Conservation (phyloP, 1,140 invertebrate genomes). For the Drosophila takahashii region DNA sequence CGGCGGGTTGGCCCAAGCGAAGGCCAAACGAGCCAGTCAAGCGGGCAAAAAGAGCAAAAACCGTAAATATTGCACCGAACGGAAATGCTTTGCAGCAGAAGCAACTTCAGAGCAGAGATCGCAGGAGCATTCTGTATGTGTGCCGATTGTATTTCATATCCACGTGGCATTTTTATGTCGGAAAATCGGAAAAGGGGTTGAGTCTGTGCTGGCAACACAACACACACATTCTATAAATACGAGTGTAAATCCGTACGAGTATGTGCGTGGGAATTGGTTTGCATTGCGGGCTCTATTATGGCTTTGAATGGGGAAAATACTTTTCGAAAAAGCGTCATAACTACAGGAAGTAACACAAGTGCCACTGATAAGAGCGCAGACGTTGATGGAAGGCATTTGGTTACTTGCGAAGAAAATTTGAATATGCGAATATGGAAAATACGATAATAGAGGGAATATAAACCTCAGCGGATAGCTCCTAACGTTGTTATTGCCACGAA, state of each 20-base stretch:
- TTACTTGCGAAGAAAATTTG: slow-evolving; percentile 3
- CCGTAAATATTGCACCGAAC: slow-evolving; percentile 41
- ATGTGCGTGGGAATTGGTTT: slow-evolving; percentile 35
- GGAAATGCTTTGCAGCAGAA: slow-evolving; percentile 38
- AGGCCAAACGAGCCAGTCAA: slow-evolving; percentile 32
- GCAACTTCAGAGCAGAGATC: slow-evolving; percentile 31
- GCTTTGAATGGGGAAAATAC: slow-evolving; percentile 31
- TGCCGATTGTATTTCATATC: slow-evolving; percentile 53
- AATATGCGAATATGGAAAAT: slow-evolving; percentile 10
- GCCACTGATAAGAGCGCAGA: slow-evolving; percentile 24
- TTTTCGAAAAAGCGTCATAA: slow-evolving; percentile 36
- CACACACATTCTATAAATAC: slow-evolving; percentile 12
- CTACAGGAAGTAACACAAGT: slow-evolving; percentile 15
- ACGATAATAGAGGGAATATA: neutral
- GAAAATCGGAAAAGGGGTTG: slow-evolving; percentile 12
- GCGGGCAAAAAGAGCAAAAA: slow-evolving; percentile 42
- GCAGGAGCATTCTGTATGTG: slow-evolving; percentile 25
- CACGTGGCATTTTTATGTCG: slow-evolving; percentile 38
- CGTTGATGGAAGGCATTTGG: slow-evolving; percentile 32
- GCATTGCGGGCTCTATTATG: slow-evolving; percentile 45
- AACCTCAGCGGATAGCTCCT: neutral
- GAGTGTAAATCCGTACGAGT: slow-evolving; percentile 30
- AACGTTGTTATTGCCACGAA: neutral
- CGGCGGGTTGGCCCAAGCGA: slow-evolving; percentile 21
- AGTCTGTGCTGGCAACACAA: slow-evolving; percentile 4